Conservation (phyloP, 1,140 invertebrate species). For the Bombus picipes region DNA sequence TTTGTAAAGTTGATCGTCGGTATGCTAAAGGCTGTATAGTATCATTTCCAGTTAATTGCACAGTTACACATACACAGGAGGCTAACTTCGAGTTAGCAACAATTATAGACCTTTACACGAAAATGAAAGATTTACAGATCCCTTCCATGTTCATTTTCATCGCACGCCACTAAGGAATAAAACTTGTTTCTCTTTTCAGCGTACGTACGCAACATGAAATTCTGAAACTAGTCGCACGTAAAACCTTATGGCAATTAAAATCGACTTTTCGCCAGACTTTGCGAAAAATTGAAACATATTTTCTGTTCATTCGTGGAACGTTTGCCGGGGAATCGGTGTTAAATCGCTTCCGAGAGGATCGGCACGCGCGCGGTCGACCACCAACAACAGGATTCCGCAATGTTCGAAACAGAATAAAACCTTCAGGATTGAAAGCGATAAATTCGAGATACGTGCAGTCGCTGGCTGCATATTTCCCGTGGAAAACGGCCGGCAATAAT, state of each 20-base stretch:
- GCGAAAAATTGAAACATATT: neutral
- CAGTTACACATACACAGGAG: neutral
- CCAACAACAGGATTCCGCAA: neutral
- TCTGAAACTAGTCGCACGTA: neutral
- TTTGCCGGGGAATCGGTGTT: neutral
- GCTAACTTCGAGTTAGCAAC: neutral
- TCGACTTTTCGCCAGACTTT: neutral
- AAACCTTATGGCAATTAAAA: neutral
- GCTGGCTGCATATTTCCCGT: conserved; percentile 17
- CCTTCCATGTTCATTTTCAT: neutral
- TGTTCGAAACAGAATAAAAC: conserved; percentile 20
- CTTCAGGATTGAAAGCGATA: conserved; percentile 23
- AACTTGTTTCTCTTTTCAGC: neutral
- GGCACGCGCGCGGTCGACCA: neutral
- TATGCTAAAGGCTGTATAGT: too few species aligned
- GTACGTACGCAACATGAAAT: neutral
- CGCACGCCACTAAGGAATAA: neutral
- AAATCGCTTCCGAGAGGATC: conserved; percentile 20
- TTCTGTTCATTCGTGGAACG: neutral
- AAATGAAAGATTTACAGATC: neutral
- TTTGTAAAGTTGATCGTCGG: too few species aligned
- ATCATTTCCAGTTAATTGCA: too few species aligned
- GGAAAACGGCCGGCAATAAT: conserved; percentile 36
- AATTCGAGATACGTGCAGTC: conserved; percentile 2
- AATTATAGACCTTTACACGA: neutral